Conservation (phyloP, 2,113 vertebrate species). For the Notothenia rossii region DNA sequence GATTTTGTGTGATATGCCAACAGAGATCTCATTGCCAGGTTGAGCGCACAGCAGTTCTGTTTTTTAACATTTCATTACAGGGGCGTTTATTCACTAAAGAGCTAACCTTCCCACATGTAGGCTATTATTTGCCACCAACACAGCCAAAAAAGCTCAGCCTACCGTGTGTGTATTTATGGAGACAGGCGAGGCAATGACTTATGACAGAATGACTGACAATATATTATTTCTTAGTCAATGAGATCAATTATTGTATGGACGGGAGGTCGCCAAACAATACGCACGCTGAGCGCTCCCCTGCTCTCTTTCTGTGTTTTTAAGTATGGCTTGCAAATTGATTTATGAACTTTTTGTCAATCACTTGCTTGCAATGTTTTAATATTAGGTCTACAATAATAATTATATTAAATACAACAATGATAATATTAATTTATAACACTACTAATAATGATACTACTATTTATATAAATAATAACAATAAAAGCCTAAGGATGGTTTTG, state of each 20-base stretch:
- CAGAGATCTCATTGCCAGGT: conserved; percentile 64
- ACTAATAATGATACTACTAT: background rate
- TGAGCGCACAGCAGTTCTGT: conserved; percentile 12
- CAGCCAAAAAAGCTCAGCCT: conserved; percentile 35
- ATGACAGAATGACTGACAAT: conserved; percentile 60
- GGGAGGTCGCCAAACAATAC: conserved; percentile 48
- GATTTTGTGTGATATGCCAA: conserved; percentile 68
- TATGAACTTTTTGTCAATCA: conserved; percentile 21
- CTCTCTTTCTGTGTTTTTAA: conserved; percentile 30
- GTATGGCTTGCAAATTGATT: conserved; percentile 36
- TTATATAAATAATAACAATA: too few relatives aligned
- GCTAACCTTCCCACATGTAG: conserved; percentile 8
- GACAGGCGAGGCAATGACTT: conserved; percentile 56
- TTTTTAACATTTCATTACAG: conserved; percentile 52
- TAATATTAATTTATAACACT: background rate
- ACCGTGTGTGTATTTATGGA: conserved; percentile 14
- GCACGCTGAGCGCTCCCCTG: background rate
- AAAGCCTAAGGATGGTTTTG: background rate
- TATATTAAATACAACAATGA: background rate
- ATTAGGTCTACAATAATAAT: background rate
- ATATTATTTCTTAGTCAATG: conserved; percentile 71
- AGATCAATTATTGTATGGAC: conserved; percentile 63
- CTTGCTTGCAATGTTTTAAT: background rate
- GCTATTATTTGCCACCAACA: conserved; percentile 51
- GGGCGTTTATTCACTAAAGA: conserved; percentile 46